Evolutionary conservation across 1,140 invertebrate genomes (phyloP).

Genomic region (Patella vulgata): DNA sequence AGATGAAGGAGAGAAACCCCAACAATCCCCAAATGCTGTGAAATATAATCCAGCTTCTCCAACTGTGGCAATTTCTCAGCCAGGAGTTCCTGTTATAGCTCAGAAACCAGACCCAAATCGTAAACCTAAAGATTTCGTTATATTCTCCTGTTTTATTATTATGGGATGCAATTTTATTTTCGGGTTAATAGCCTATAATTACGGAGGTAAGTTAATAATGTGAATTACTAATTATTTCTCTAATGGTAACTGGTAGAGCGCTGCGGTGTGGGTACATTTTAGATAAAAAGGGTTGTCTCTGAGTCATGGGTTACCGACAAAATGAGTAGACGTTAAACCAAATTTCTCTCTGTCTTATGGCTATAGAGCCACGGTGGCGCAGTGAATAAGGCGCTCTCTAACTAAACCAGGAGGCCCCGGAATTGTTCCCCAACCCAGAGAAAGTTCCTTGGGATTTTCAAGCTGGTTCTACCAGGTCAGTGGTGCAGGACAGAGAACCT

Average conservation of each 20-base stretch:
- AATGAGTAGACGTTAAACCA: neutral
- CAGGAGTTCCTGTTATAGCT: constrained; percentile 33
- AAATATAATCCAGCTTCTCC: neutral
- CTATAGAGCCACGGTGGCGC: too few species aligned
- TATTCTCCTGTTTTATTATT: constrained; percentile 46
- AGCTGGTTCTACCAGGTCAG: too few species aligned
- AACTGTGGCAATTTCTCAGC: constrained; percentile 13
- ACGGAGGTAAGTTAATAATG: constrained; percentile 31
- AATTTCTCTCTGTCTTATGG: constrained; percentile 6
- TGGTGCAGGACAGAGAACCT: too few species aligned
- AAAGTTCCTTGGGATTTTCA: too few species aligned
- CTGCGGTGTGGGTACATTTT: neutral
- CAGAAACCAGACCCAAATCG: constrained; percentile 41
- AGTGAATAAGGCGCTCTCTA: too few species aligned
- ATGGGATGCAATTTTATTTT: constrained; percentile 49
- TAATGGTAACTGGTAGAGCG: neutral
- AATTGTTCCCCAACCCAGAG: too few species aligned
- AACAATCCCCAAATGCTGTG: neutral
- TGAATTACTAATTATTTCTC: constrained; percentile 11
- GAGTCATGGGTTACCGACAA: neutral
- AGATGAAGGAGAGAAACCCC: too few species aligned
- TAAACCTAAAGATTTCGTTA: constrained; percentile 54
- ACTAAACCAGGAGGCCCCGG: too few species aligned
- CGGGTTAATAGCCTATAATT: constrained; percentile 45
- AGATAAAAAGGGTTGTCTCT: neutral